Evolutionary conservation across 2,888 invertebrate genomes (phyloP), one percentile per base, ranked within the genome.

Genomic region (Heliconius sara): DNA sequence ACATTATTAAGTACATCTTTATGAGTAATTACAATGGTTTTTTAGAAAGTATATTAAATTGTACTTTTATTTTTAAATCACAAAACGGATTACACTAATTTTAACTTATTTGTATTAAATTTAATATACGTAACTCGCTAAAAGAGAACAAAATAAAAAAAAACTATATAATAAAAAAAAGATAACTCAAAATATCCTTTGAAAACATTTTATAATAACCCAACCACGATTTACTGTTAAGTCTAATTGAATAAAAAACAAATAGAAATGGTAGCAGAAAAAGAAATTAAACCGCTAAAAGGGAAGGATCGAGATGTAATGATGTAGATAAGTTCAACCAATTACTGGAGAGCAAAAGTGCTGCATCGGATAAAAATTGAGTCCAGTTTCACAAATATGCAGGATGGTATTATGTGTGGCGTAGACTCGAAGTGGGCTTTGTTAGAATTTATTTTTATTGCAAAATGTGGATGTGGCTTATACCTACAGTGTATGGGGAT

Each of bases 281-380:
- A 89, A 91, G 90, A 89, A 92, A 93, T 91, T 92, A 92, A 93
- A 87, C 87, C 85, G 83, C 89, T 88, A 89, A 91, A 92, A 91
- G 92, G 91, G 89, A 91, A 91, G 88, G 92, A 89, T 90, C 90
- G 90, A 92, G 95, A 95, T 95, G 94, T 95, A 95, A 95, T 94
- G 95, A 93, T 89, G 90, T 88, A 94, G 95, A 95, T 95, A 95
- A 92, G 90, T 93, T 91, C 90, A 91, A 93, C 93, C 95, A 95
- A 95, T 95, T 95, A 95, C 94, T 90, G 88, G 89, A 87, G 88
- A 88, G 88, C 88, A 89, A 89, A 91, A 93, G 89, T 92, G 94
- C 95, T 92, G 93, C 93, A 92, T 94, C 85, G 90, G 89, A 92
- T 91, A 91, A 91, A 92, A 94, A 93, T 91, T 91, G 91, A 90